phyloP scores from a whole-genome alignment of 2,888 invertebrate species.

The Melangyna quadrimaculata region DNA sequence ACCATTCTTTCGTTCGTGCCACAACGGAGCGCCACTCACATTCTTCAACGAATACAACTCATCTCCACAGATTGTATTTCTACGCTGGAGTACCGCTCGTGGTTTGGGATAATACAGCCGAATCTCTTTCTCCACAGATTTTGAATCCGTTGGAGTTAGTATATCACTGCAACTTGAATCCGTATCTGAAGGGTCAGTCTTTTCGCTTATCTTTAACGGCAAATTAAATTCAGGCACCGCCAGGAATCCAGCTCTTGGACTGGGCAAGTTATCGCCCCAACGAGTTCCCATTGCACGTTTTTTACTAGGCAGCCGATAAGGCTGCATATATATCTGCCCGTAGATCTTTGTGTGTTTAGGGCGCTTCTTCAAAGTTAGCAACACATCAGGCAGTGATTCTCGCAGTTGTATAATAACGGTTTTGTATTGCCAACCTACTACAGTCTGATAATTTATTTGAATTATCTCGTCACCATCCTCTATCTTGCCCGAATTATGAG shows the following conservation, averaged over 20 bases:
- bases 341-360: constrained; percentile 91
- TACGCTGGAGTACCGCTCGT: constrained; percentile 87
- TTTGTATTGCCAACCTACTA: constrained; percentile 91
- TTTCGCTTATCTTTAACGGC: constrained; percentile 82
- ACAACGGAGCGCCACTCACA: constrained; percentile 83
- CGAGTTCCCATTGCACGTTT: constrained; percentile 85
- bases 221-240: constrained; percentile 81
- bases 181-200: constrained; percentile 77
- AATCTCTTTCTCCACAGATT: constrained; percentile 78
- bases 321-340: constrained; percentile 86
- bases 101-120: constrained; percentile 90
- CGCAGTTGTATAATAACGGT: constrained; percentile 88
- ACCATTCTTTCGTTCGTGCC: constrained; percentile 87
- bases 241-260: constrained; percentile 84
- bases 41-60: constrained; percentile 82
- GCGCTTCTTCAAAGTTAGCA: constrained; percentile 90
- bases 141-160: constrained; percentile 81
- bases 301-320: constrained; percentile 87
- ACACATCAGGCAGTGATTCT: constrained; percentile 90
- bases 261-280: constrained; percentile 87
- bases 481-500: constrained; percentile 94
- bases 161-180: constrained; percentile 84
- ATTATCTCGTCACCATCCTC: constrained; percentile 98
- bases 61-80: constrained; percentile 94
- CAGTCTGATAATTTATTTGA: constrained; percentile 89